Base-by-base conservation (phyloP, 2,888 invertebrate species). In the Yponomeuta sedellus region DNA sequence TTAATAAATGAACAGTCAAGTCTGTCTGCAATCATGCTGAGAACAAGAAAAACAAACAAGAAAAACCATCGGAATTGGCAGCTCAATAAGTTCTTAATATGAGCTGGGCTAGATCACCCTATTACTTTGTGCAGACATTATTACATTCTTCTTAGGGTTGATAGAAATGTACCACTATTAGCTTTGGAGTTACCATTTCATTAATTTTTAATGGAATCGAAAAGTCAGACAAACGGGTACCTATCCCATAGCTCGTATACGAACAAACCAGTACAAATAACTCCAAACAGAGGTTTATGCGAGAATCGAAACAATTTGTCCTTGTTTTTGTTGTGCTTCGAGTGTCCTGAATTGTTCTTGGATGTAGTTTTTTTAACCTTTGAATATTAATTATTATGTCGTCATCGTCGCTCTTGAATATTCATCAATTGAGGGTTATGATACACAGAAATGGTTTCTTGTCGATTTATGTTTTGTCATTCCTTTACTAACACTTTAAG, bases 231-330 rank as follows among this genome's bases (percentile, higher is more conserved):
- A 16, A 12, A 52, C 12, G 12, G 44, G 16, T 12, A 52, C 5
- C 16, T 16, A 52, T 16, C 16, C 44, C 16, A 16, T 12, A 8
- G 28, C 61, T 34, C 34, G 61, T 34, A 34, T 61, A 28, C 61
- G 61, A 25, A 61, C 28, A 20, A 28, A 61, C 61, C 34, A 52
- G 44, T 52, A 61, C 61, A 25, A 61, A 61, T 61, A 61, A 61
- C 61, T 61, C 61, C 61, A 61, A 61, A 25, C 61, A 28, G 25
- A 28, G 25, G 72, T 74, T 75, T 74, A 72, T 72, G 73, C 68
- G 69, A 69, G 69, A 69, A 70, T 68, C 73, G 67, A 68, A 72
- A 73, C 73, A 74, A 77, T 77, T 77, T 75, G 77, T 75, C 72
- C 70, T 68, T 67, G 74, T 75, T 80, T 80, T 79, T 78, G 72